Base-by-base conservation (phyloP, 2,113 vertebrate genomes). In the Carassius carassius region DNA sequence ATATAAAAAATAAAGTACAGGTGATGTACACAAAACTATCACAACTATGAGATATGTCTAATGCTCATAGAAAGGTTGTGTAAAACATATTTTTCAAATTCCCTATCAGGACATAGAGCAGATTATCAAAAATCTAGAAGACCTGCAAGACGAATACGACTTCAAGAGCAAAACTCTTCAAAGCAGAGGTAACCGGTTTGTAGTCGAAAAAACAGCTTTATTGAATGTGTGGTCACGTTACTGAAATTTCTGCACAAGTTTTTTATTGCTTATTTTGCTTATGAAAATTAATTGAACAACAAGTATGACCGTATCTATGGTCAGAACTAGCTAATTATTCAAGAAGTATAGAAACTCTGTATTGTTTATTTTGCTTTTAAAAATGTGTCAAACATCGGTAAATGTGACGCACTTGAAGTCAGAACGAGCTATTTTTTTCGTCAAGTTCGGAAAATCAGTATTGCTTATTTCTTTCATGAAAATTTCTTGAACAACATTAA, bases 141-240 rank as follows among this genome's bases (percentile, higher is more conserved):
- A 99, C 82, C 87, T 95, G 62, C 98, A 99, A 91, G 98, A 99
- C 51, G 98, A 99, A 81, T 97, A 98, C 65, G 96, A 99, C 92
- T 99, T 99, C 69, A 97, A 97, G 84, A 92, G 89, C 60, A 98
- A 99, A 94, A 97, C 97, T 0, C 92, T 95, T n/a, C 97, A 96
- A 88, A 98, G 94, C 12, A 95, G 96, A 95, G 97, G 98, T 97
- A 86, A 94, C 90, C 6, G 1, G 4, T n/a, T 21, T 65, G 62
- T 29, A 5, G 23, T 29, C 4, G 9, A 11, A 63, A 63, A 51
- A 63, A 5, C 4, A 13, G 4, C 4, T 25, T 12, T 12, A 63
- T 63, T 13, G 13, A 63, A 25, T 3, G 21, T n/a, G 21, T 1
- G 2, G 44, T 47, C 44, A 49, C 47, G 13, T 49, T 49, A 49